Conservation (phyloP, 2,888 invertebrate genomes). For the Lissocephala sabroskyi region DNA sequence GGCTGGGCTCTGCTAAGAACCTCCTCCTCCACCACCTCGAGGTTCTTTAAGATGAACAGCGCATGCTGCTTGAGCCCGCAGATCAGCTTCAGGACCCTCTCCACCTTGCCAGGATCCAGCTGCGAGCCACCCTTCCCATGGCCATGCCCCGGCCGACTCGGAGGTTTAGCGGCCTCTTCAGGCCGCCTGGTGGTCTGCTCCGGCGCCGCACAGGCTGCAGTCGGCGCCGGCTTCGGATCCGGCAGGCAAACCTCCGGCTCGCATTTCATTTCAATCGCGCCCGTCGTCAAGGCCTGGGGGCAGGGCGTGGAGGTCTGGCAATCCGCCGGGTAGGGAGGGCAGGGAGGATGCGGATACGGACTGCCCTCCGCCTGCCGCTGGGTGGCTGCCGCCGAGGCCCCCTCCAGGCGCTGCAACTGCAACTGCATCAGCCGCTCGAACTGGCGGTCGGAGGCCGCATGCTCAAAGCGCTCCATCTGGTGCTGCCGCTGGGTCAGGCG, state of each 20-base stretch:
- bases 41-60: conserved; percentile 20
- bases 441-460: conserved; percentile 18
- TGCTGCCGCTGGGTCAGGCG: conserved; percentile 3
- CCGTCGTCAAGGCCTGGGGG: too few relatives aligned
- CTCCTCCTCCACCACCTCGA: conserved; percentile 28
- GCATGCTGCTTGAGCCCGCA: conserved; percentile 26
- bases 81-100: conserved; percentile 6
- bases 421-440: conserved; percentile 14
- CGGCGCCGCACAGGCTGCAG: background rate
- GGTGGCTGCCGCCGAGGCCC: too few relatives aligned
- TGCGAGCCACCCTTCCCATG: background rate
- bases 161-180: too few relatives aligned
- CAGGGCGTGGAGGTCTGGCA: too few relatives aligned
- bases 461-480: conserved; percentile 13
- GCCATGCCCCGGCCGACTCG: too few relatives aligned
- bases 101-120: background rate
- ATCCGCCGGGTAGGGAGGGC: too few relatives aligned
- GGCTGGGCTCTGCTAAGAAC: conserved; percentile 10
- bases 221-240: background rate
- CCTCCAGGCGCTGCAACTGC: background rate
- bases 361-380: background rate
- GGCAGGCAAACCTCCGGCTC: conserved; percentile 3
- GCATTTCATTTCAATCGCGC: too few relatives aligned
- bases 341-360: too few relatives aligned
- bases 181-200: background rate